Conservation (phyloP, 2,797 vertebrate genomes). For the Eulemur albifrons region DNA sequence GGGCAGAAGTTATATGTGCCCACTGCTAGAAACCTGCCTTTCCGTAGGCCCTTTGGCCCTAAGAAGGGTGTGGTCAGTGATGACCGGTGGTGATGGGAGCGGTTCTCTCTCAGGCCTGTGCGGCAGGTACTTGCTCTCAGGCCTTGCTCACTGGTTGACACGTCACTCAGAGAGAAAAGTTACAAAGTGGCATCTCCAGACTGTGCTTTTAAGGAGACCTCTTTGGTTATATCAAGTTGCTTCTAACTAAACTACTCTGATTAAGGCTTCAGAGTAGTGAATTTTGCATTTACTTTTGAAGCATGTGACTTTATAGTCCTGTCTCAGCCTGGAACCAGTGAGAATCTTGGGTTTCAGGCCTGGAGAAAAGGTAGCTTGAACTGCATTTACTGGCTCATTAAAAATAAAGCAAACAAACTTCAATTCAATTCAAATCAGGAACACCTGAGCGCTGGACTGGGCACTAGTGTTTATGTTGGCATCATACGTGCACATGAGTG, state of each 20-base stretch:
- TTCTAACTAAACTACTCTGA: not conserved
- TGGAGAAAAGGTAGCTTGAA: not conserved
- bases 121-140: not conserved
- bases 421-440: not conserved
- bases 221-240: not conserved
- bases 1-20: not conserved
- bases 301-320: not conserved
- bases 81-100: not conserved
- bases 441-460: not conserved
- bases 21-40: not conserved
- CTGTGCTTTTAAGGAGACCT: not conserved
- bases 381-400: not conserved
- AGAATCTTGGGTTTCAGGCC: not conserved
- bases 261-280: not conserved
- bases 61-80: not conserved
- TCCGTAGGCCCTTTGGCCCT: not conserved
- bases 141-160: not conserved
- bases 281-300: not conserved
- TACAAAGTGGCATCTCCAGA: not conserved
- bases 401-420: not conserved
- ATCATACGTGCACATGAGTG: too few relatives aligned
- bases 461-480: not conserved
- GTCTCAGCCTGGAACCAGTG: not conserved
- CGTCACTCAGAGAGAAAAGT: fast-evolving
- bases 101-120: fast-evolving